Conservation (phyloP, 1,140 invertebrate genomes). For the Zaprionus inermis region DNA sequence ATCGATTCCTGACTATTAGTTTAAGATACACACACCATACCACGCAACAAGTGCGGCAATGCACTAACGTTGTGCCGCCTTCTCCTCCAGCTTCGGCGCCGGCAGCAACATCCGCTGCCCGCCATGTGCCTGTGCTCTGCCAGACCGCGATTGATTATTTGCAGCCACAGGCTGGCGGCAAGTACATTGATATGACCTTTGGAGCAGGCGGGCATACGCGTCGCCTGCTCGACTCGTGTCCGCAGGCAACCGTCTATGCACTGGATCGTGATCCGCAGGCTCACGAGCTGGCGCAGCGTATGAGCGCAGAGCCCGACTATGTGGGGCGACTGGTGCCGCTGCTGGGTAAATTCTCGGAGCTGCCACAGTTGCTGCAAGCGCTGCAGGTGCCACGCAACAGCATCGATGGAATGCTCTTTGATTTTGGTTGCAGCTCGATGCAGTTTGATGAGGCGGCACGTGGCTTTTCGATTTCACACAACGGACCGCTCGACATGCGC, state of each 20-base stretch:
- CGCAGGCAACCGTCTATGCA: conserved; percentile 90
- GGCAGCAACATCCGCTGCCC: conserved; percentile 66
- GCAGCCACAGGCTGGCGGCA: conserved; percentile 86
- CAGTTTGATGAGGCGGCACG: conserved; percentile 93
- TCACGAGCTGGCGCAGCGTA: conserved; percentile 87
- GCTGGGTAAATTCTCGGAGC: conserved; percentile 94
- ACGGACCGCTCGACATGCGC: conserved; percentile 97
- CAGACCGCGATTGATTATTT: conserved; percentile 89
- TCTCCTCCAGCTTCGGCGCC: not conserved
- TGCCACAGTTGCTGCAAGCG: conserved; percentile 88
- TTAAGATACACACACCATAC: conserved; percentile 22
- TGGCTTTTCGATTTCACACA: conserved; percentile 93
- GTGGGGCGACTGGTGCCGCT: conserved; percentile 90
- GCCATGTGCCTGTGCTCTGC: conserved; percentile 90
- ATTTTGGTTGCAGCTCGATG: conserved; percentile 98
- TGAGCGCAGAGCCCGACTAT: conserved; percentile 86
- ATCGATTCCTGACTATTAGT: conserved; percentile 62
- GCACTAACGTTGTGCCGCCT: not conserved
- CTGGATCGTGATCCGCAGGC: conserved; percentile 95
- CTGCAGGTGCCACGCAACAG: conserved; percentile 87
- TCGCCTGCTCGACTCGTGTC: conserved; percentile 86
- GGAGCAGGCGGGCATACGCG: conserved; percentile 95
- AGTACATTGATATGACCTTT: conserved; percentile 96
- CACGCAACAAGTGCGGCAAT: conserved; percentile 13
- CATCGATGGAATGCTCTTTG: conserved; percentile 95